Percentiles rank a stretch among this genome's conserved stretches.
phyloP scores from a whole-genome alignment of 2,888 invertebrate genomes.

The Cremastinae sp. region DNA sequence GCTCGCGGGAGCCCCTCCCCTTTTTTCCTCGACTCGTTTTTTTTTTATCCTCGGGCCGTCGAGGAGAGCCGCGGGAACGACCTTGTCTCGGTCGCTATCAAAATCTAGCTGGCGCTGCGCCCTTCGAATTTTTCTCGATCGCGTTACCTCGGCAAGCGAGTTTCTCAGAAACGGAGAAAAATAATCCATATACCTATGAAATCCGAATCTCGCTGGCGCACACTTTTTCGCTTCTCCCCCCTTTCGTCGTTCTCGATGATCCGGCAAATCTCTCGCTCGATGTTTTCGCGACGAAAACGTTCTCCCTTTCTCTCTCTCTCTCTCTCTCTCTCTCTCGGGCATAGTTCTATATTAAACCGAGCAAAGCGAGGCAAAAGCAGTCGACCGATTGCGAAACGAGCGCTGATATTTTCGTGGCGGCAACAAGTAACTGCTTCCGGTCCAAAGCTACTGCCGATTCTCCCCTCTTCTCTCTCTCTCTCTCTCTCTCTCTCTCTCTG shows the following conservation, averaged over 20 bases:
- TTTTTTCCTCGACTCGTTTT: conserved; percentile 46
- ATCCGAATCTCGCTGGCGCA: conserved; percentile 23
- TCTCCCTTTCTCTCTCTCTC: conserved; percentile 31
- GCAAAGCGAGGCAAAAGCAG: conserved; percentile 71
- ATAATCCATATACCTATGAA: conserved; percentile 3
- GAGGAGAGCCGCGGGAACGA: conserved; percentile 63
- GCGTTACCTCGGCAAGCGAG: conserved; percentile 1
- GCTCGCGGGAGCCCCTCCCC: conserved; percentile 35
- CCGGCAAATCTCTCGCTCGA: conserved; percentile 48
- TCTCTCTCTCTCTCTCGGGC: conserved; percentile 42
- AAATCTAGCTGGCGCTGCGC: conserved; percentile 62
- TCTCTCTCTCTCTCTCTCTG: conserved; percentile 17
- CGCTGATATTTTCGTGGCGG: conserved; percentile 78
- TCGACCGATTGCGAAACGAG: conserved; percentile 78
- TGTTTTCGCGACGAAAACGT: conserved; percentile 61
- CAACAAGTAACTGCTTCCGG: conserved; percentile 79
- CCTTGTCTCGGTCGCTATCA: conserved; percentile 70
- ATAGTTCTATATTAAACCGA: conserved; percentile 77
- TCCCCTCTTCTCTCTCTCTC: conserved; percentile 21
- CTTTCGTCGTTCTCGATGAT: conserved; percentile 24
- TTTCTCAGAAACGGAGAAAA: not conserved
- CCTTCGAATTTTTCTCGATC: conserved; percentile 30
- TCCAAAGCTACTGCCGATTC: conserved; percentile 65
- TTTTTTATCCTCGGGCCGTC: conserved; percentile 39
- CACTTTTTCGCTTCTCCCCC: not conserved